Conservation (phyloP, 2,113 vertebrate genomes). For the Muntiacus muntjak region DNA sequence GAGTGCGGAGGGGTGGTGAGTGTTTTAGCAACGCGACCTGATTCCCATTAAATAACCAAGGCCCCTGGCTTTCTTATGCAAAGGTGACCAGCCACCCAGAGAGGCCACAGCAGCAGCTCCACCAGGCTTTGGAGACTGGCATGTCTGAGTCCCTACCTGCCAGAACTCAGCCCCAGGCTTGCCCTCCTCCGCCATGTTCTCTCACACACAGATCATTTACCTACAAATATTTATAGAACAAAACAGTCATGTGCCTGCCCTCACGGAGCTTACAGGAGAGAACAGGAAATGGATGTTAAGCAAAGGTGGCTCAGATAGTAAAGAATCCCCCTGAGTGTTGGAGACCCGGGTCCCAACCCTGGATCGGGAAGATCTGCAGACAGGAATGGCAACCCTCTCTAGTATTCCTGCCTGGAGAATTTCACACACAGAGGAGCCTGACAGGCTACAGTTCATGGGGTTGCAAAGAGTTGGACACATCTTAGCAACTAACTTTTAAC, state of each 20-base stretch:
- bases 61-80: background rate
- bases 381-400: background rate
- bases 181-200: background rate
- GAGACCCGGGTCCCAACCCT: background rate
- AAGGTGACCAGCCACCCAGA: background rate
- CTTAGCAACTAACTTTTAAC: background rate
- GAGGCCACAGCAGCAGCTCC: background rate
- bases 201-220: background rate
- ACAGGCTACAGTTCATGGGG: background rate
- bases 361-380: background rate
- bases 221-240: background rate
- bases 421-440: background rate
- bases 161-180: background rate
- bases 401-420: background rate
- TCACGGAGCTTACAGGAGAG: background rate
- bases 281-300: background rate
- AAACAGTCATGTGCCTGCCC: background rate
- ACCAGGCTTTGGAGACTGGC: background rate
- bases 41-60: background rate
- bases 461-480: background rate
- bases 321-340: background rate
- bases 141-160: background rate
- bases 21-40: background rate
- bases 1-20: too few relatives aligned
- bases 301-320: background rate